These are phyloP conservation scores for Antheraea pernyi DNA, from an alignment of 1,140 invertebrate genomes.

Conservation along the genomic window DNA sequence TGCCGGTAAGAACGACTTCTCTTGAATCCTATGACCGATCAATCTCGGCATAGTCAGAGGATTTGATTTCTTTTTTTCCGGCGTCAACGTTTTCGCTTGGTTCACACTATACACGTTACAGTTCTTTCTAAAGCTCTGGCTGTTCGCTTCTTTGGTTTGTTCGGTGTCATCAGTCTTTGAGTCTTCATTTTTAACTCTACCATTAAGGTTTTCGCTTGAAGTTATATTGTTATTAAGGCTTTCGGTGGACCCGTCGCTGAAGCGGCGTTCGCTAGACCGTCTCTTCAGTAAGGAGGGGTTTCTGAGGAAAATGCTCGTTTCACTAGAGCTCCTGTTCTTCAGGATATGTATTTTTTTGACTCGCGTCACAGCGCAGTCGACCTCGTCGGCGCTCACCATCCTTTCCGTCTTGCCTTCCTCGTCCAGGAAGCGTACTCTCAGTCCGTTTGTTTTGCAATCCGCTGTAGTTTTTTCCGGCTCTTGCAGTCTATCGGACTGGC, in stretches of 20 bases:
- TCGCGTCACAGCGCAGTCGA: slow-evolving; percentile 56
- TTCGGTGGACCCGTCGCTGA: slow-evolving; percentile 56
- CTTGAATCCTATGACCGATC: slow-evolving; percentile 55
- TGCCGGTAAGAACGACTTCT: slow-evolving; percentile 59
- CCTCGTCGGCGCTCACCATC: slow-evolving; percentile 70
- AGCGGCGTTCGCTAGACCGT: slow-evolving; percentile 54
- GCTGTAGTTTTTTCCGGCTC: slow-evolving; percentile 50
- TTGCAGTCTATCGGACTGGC: slow-evolving; percentile 54
- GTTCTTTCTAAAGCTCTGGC: slow-evolving; percentile 69
- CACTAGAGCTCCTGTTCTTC: slow-evolving; percentile 75
- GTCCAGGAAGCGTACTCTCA: slow-evolving; percentile 68
- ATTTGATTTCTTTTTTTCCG: slow-evolving; percentile 62
- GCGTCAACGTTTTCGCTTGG: slow-evolving; percentile 71
- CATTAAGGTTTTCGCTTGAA: slow-evolving; percentile 65
- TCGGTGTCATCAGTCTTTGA: slow-evolving; percentile 46
- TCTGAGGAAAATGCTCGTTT: slow-evolving; percentile 71
- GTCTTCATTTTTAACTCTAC: slow-evolving; percentile 36
- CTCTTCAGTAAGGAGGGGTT: slow-evolving; percentile 67
- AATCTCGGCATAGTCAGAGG: slow-evolving; percentile 65
- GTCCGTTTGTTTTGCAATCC: slow-evolving; percentile 55
- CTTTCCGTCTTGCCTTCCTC: slow-evolving; percentile 74
- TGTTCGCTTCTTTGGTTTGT: slow-evolving; percentile 60
- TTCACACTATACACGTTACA: slow-evolving; percentile 77
- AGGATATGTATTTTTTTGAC: slow-evolving; percentile 75
- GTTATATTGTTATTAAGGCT: slow-evolving; percentile 68